Percentiles rank a stretch among this genome's conserved stretches.
These are phyloP conservation scores for Agonopterix arenella DNA, from an alignment of 2,888 invertebrate genomes.

Conservation along the genomic window DNA sequence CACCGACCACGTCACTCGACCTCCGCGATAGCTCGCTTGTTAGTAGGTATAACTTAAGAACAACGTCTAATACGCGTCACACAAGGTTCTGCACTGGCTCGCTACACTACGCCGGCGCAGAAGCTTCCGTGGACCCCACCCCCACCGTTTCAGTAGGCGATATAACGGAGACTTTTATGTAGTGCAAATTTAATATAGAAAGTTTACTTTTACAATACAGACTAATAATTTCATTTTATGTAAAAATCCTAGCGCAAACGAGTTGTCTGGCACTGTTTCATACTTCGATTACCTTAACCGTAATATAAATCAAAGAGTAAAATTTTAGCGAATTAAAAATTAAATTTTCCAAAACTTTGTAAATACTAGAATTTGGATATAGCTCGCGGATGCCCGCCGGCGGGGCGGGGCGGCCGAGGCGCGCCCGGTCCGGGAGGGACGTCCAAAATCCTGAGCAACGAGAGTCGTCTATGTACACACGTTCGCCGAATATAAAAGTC, in stretches of 20 bases:
- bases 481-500: conserved; percentile 50
- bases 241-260: conserved; percentile 75
- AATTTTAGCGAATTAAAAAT: conserved; percentile 77
- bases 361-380: conserved; percentile 72
- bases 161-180: conserved; percentile 58
- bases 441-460: conserved; percentile 67
- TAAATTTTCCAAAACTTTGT: conserved; percentile 75
- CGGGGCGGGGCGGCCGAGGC: conserved; percentile 25
- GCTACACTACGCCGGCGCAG: conserved; percentile 81
- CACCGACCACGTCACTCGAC: too few relatives aligned
- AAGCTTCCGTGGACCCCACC: conserved; percentile 6
- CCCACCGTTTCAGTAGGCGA: conserved; percentile 46
- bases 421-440: conserved; percentile 36
- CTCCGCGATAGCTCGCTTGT: not conserved
- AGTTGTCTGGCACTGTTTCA: conserved; percentile 72
- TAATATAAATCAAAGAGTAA: conserved; percentile 75
- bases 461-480: conserved; percentile 66
- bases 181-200: conserved; percentile 74
- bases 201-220: conserved; percentile 70
- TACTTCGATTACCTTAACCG: conserved; percentile 68
- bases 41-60: not conserved
- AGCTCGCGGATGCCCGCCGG: conserved; percentile 45
- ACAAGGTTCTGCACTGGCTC: conserved; percentile 5
- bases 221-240: conserved; percentile 73
- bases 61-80: not conserved